A percentile compares a stretch with the other conserved stretches of the same genome.
These are phyloP conservation scores for Hemiscyllium ocellatum DNA, from an alignment of 2,113 vertebrate species.

Conservation along the genomic window DNA sequence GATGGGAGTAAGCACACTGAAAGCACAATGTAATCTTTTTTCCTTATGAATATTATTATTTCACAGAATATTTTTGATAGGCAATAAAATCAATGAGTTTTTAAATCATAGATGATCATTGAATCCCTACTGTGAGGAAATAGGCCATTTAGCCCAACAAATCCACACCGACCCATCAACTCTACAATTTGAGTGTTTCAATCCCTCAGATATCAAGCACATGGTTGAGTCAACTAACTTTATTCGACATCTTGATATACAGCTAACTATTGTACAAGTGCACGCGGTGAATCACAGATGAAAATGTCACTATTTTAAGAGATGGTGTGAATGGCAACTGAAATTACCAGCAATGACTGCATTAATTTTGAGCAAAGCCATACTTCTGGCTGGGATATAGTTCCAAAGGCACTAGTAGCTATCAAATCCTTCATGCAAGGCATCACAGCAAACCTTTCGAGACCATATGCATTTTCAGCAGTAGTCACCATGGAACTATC, in stretches of 20 bases:
- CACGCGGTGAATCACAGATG: not conserved
- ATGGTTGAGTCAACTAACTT: not conserved
- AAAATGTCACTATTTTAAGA: not conserved
- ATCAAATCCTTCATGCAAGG: not conserved
- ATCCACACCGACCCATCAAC: not conserved
- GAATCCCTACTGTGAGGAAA: no score
- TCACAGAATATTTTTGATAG: not conserved
- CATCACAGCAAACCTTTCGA: not conserved
- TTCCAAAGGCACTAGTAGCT: not conserved
- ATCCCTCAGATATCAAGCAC: not conserved
- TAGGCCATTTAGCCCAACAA: no score
- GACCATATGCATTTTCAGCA: not conserved
- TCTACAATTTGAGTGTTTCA: not conserved
- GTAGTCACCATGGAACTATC: not conserved
- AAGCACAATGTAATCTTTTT: not conserved
- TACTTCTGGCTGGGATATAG: not conserved
- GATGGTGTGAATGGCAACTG: not conserved
- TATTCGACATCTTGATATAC: not conserved
- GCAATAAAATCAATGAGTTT: not conserved
- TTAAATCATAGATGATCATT: not conserved
- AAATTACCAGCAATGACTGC: not conserved
- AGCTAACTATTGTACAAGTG: not conserved
- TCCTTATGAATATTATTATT: not conserved
- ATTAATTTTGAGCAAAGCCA: not conserved
- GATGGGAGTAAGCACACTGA: not conserved